Conservation (phyloP, 2,113 vertebrate genomes). For the Rattus rattus region DNA sequence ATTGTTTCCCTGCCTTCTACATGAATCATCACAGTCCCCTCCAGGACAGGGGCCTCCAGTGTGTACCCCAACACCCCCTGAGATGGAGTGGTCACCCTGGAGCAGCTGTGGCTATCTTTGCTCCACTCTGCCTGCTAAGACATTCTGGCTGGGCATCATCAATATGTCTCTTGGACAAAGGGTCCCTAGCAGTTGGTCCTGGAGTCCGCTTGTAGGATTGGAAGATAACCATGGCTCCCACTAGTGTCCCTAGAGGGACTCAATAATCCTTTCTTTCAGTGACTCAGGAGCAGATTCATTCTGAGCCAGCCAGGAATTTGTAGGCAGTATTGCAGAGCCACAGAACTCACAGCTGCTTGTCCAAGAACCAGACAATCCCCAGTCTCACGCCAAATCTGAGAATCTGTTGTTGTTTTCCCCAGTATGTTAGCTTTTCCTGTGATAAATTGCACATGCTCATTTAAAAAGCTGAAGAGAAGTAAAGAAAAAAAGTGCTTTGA, state of each 20-base stretch:
- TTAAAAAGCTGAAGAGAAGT: background rate
- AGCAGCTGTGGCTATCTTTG: slow-evolving; percentile 43
- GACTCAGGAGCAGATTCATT: background rate
- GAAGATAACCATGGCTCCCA: background rate
- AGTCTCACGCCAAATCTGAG: background rate
- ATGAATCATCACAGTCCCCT: background rate
- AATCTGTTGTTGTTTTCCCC: slow-evolving; percentile 22
- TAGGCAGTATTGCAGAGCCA: background rate
- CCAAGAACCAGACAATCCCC: slow-evolving; percentile 52
- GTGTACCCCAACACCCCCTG: background rate
- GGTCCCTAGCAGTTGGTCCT: background rate
- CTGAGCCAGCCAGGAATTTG: slow-evolving; percentile 63
- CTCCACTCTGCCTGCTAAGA: background rate
- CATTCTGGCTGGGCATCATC: slow-evolving; percentile 25
- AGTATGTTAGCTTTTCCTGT: slow-evolving; percentile 1
- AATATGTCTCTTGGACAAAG: background rate
- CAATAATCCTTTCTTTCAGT: background rate
- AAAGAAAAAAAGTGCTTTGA: background rate
- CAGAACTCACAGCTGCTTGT: slow-evolving; percentile 55
- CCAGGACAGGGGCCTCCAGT: background rate
- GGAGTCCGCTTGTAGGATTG: background rate
- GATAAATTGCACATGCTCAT: background rate
- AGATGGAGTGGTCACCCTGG: background rate
- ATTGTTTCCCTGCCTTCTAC: background rate
- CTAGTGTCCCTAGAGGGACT: background rate